Percentiles rank a stretch among this genome's conserved stretches.
Evolutionary conservation across 2,797 vertebrate species (phyloP).

Genomic region (Halcyon leucocephala): DNA sequence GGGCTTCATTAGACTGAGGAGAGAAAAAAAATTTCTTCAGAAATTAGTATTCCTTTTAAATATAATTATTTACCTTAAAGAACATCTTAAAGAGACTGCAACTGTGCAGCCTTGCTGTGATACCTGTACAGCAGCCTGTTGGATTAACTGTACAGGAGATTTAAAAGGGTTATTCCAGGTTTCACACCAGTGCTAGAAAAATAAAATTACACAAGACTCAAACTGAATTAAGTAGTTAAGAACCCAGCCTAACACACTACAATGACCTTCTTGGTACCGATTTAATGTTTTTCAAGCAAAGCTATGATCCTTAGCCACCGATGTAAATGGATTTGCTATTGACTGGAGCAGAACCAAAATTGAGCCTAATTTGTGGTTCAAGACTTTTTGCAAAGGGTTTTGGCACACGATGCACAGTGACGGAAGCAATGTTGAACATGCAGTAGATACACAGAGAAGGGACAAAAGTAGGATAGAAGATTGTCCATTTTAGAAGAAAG

Average conservation of each 20-base stretch:
- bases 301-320: not conserved
- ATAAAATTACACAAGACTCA: conserved; percentile 20
- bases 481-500: not conserved
- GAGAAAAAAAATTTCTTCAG: not conserved
- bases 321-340: conserved; percentile 8
- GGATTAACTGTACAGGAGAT: not conserved
- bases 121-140: not conserved
- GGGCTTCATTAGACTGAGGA: not conserved
- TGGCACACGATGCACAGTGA: not conserved
- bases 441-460: not conserved
- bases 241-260: not conserved
- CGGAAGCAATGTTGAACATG: not conserved
- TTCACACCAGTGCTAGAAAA: conserved; percentile 4
- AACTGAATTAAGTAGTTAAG: conserved; percentile 39
- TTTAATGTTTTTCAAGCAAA: conserved; percentile 14
- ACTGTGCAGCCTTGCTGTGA: not conserved
- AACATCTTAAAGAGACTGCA: not conserved
- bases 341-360: not conserved
- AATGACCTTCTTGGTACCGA: not conserved
- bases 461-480: not conserved
- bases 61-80: not conserved
- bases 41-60: not conserved
- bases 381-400: not conserved
- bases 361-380: not conserved
- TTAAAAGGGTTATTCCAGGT: conserved; percentile 27